Evolutionary conservation across 2,113 vertebrate species (phyloP).

Genomic region (Synodontis membranacea): DNA sequence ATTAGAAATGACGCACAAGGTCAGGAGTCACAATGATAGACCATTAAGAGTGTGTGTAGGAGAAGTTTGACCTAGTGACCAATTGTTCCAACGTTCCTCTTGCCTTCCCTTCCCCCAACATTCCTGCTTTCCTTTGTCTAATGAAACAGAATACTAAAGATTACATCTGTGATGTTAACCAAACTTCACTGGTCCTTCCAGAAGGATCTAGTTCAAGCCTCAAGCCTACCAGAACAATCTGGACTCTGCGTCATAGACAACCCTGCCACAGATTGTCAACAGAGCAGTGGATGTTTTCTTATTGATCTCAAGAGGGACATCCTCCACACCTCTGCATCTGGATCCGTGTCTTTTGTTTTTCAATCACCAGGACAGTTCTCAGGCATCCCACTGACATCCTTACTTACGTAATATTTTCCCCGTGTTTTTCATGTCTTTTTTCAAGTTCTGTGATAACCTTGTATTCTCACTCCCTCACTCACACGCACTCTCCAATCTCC

Average conservation of each 20-base stretch:
- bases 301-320: constrained; percentile 40
- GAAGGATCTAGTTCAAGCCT: background rate
- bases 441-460: constrained; percentile 7
- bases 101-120: background rate
- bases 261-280: constrained; percentile 3
- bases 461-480: constrained; percentile 35
- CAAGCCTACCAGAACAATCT: constrained; percentile 22
- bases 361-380: constrained; percentile 71
- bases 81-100: constrained; percentile 14
- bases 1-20: constrained; percentile 55
- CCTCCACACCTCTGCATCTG: constrained; percentile 25
- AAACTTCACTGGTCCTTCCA: constrained; percentile 24
- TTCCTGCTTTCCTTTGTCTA: constrained; percentile 21
- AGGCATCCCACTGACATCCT: constrained; percentile 70
- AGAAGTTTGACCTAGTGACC: constrained; percentile 35
- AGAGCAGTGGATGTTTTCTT: constrained; percentile 40
- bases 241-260: constrained; percentile 8
- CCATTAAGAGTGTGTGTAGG: constrained; percentile 13
- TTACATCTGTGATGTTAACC: background rate
- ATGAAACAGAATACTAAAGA: background rate
- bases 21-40: constrained; percentile 50
- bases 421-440: constrained; percentile 36
- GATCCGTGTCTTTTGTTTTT: constrained; percentile 67
- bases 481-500: constrained; percentile 2
- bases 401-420: constrained; percentile 57